Percentiles rank a stretch among this genome's conserved stretches.
phyloP scores from a whole-genome alignment of 2,113 vertebrate species.

The Chaetops frenatus region DNA sequence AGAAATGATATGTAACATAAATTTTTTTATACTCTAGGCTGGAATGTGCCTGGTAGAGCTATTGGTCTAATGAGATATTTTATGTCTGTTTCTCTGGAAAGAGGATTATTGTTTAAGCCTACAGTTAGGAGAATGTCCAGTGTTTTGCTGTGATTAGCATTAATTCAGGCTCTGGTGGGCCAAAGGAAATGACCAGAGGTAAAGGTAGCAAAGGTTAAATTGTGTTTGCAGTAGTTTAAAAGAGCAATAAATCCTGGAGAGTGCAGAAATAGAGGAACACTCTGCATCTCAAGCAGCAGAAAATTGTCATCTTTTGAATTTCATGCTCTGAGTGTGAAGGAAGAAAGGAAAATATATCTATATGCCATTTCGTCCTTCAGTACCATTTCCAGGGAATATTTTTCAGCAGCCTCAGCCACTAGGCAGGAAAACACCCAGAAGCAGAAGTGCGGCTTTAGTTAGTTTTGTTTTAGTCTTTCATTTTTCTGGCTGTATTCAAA shows the following conservation, averaged over 20 bases:
- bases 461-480: background rate
- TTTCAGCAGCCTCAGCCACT: constrained; percentile 34
- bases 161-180: background rate
- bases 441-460: background rate
- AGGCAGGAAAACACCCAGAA: background rate
- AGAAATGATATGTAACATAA: background rate
- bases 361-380: background rate
- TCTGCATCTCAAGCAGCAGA: constrained; percentile 20
- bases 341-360: constrained; percentile 50
- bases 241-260: background rate
- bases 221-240: constrained; percentile 6
- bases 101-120: constrained; percentile 1
- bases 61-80: constrained; percentile 38
- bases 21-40: background rate
- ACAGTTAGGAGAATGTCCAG: background rate
- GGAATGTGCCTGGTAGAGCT: constrained; percentile 24
- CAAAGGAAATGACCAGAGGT: background rate
- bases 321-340: background rate
- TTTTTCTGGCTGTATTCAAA: background rate
- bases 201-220: constrained; percentile 15
- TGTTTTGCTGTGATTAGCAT: background rate
- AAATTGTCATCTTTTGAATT: constrained; percentile 25
- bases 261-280: background rate
- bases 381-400: constrained; percentile 14
- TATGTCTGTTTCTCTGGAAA: background rate